Evolutionary conservation across 1,140 invertebrate species (phyloP), one percentile per base, ranked within the genome.

Genomic region (Eupristina koningsbergeri): DNA sequence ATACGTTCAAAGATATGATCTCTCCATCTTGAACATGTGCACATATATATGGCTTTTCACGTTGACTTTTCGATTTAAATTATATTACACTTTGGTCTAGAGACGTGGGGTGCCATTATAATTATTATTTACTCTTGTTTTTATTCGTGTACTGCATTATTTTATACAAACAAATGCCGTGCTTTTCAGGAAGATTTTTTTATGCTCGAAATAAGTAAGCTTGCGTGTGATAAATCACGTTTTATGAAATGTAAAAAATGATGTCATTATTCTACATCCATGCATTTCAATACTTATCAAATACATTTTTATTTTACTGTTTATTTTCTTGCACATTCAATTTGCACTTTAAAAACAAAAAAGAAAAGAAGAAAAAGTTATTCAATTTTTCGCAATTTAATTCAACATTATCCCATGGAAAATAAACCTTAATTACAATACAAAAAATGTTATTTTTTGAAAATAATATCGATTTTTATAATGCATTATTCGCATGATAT

Each of bases 1-100:
- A 71, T 71, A 71, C 67, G 11, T 41, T 71, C 6, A 22, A n/a
- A 71, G 67, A 71, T 71, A 41, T 41, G 17, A 71, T 71, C 67
- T 71, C 36, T 3, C 36, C 22, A 9, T 17, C 39, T 39, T 41
- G 19, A n/a, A 71, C 39, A 9, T 41, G 36, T 41, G 8, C 9
- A 26, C 6, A 19, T 7, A 6, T n/a, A 1, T 26, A 3, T 7
- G 1, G 9, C 17, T 41, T n/a, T 5, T n/a, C n/a, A 41, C 36
- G 22, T 71, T 71, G 7, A 11, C 34, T n/a, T 41, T n/a, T n/a
- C 36, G 67, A 71, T 71, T 71, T 41, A 41, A 71, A 71, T n/a
- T 71, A 3, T n/a, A 26, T 41, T 39, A n/a, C 13, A 39, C 36
- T 41, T 67, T 71, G 15, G 1, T 41, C 41, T 11, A 19, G 26